Evolutionary conservation across 2,113 vertebrate genomes (phyloP).

Genomic region (Cavia porcellus): DNA sequence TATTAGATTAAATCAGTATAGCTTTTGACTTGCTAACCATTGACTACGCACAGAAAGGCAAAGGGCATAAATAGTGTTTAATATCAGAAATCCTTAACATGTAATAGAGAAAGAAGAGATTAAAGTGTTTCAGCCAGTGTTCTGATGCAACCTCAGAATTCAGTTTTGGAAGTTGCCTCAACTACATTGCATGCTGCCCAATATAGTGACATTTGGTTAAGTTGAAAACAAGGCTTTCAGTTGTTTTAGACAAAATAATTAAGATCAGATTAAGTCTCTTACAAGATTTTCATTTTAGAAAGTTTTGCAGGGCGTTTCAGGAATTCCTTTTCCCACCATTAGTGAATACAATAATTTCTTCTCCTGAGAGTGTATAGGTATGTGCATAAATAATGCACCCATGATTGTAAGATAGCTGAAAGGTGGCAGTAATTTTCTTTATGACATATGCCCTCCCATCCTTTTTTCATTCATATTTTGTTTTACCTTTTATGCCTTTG

Average conservation of each 20-base stretch:
- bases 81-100: not conserved
- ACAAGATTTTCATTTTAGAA: constrained; percentile 4
- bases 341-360: not conserved
- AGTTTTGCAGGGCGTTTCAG: not conserved
- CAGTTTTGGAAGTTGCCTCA: not conserved
- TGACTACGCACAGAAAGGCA: not conserved
- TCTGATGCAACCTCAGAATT: not conserved
- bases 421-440: not conserved
- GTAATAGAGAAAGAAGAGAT: constrained; percentile 36
- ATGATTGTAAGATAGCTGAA: constrained; percentile 13
- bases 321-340: not conserved
- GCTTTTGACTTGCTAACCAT: constrained; percentile 31
- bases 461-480: not conserved
- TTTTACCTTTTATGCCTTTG: constrained; percentile 48
- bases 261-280: not conserved
- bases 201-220: not conserved
- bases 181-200: not conserved
- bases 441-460: not conserved
- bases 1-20: not conserved
- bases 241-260: constrained; percentile 24
- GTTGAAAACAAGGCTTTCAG: not conserved
- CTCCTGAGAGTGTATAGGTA: not conserved
- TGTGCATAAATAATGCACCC: not conserved
- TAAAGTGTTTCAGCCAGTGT: not conserved
- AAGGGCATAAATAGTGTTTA: not conserved